Conservation (phyloP, 2,888 invertebrate species). For the Orthosia gracilis region DNA sequence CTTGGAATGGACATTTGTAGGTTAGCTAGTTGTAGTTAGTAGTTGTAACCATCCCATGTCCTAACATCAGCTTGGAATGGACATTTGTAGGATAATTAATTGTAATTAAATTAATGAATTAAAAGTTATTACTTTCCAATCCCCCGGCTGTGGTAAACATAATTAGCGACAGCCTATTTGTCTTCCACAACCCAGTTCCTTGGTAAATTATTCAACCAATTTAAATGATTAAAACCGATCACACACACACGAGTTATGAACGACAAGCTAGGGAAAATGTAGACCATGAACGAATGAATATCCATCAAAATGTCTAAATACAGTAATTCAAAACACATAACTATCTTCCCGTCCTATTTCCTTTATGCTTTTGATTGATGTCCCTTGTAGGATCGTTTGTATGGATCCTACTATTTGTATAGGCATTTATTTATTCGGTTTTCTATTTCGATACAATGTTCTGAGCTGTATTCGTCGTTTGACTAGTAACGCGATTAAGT, state of each 20-base stretch:
- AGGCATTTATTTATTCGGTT: constrained; percentile 7
- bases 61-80: no score
- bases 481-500: not conserved
- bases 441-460: constrained; percentile 17
- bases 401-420: constrained; percentile 18
- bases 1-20: no score
- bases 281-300: constrained; percentile 3
- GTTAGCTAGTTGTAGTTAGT: no score
- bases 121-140: no score
- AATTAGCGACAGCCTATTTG: no score
- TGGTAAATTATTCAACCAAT: not conserved
- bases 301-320: constrained; percentile 21
- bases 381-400: constrained; percentile 8
- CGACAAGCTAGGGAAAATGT: constrained; percentile 9
- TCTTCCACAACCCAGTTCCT: not conserved
- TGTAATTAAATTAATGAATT: no score
- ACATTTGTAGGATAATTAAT: no score
- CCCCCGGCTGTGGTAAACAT: no score
- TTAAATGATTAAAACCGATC: not conserved
- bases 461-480: not conserved
- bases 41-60: no score
- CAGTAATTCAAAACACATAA: constrained; percentile 29
- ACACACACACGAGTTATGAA: not conserved
- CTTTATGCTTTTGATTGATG: constrained; percentile 38
- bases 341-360: constrained; percentile 20